phyloP scores from a whole-genome alignment of 2,113 vertebrate species.

The Onychorhynchus coronatus region DNA sequence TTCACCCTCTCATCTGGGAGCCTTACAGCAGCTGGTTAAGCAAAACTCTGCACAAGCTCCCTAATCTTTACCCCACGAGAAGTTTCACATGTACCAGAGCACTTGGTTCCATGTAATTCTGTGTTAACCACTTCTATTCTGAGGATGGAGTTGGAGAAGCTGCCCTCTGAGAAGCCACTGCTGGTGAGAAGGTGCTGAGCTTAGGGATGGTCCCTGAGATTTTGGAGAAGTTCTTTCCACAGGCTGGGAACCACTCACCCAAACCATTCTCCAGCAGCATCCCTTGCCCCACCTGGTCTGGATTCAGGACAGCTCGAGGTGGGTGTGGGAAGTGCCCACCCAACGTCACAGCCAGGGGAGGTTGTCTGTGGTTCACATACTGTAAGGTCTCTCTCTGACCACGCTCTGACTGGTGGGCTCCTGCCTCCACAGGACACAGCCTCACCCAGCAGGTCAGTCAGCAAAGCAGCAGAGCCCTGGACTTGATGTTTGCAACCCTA shows the following conservation, averaged over 20 bases:
- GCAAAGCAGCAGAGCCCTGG: not conserved
- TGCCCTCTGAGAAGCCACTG: not conserved
- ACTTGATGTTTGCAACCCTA: not conserved
- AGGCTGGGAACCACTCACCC: not conserved
- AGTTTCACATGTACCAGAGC: not conserved
- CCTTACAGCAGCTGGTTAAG: not conserved
- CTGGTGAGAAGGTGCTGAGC: not conserved
- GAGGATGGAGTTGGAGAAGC: not conserved
- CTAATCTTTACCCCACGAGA: not conserved
- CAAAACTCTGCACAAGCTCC: not conserved
- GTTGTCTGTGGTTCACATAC: not conserved
- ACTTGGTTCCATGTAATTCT: not conserved
- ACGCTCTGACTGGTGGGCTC: not conserved
- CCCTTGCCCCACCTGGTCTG: rapidly evolving
- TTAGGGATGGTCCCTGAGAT: not conserved
- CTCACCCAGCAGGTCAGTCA: not conserved
- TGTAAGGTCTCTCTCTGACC: not conserved
- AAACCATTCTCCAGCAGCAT: not conserved
- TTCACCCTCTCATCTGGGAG: not conserved
- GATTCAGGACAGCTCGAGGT: not conserved
- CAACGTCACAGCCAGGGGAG: not conserved
- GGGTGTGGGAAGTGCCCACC: not conserved
- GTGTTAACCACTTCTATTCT: not conserved
- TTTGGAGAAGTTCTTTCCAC: not conserved
- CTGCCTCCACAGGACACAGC: not conserved